Conservation (phyloP, 2,797 vertebrate genomes). For the Xerus rutilus region DNA sequence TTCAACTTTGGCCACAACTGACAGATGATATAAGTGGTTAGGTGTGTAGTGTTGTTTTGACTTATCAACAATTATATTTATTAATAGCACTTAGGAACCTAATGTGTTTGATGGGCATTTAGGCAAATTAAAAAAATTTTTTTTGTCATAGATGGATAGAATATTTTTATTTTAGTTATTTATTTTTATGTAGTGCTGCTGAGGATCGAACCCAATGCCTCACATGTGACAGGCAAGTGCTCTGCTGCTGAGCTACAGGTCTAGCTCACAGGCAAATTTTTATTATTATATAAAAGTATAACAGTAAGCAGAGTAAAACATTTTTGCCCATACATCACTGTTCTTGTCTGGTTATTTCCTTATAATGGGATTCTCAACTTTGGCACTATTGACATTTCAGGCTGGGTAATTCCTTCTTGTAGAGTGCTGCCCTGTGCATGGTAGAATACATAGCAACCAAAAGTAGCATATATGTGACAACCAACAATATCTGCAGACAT, state of each 20-base stretch:
- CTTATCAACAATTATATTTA: background rate
- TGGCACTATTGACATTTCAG: background rate
- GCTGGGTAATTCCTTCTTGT: background rate
- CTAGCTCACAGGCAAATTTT: background rate
- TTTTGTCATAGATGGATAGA: too few relatives aligned
- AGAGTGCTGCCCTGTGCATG: background rate
- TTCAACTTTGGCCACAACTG: background rate
- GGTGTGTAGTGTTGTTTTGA: background rate
- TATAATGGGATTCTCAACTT: background rate
- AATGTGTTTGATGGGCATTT: background rate
- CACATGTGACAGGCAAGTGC: too few relatives aligned
- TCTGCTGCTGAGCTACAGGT: too few relatives aligned
- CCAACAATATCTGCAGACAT: background rate
- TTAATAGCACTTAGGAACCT: background rate
- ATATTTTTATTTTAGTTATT: too few relatives aligned
- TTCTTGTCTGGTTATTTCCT: background rate
- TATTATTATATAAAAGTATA: background rate
- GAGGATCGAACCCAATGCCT: too few relatives aligned
- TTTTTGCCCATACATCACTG: background rate
- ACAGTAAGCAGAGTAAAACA: background rate
- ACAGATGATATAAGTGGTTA: background rate
- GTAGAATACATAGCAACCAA: too few relatives aligned
- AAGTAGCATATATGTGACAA: background rate
- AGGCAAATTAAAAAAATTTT: background rate
- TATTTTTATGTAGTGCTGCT: too few relatives aligned